Conservation (phyloP, 2,888 invertebrate genomes). For the Pristionchus japonicus region DNA sequence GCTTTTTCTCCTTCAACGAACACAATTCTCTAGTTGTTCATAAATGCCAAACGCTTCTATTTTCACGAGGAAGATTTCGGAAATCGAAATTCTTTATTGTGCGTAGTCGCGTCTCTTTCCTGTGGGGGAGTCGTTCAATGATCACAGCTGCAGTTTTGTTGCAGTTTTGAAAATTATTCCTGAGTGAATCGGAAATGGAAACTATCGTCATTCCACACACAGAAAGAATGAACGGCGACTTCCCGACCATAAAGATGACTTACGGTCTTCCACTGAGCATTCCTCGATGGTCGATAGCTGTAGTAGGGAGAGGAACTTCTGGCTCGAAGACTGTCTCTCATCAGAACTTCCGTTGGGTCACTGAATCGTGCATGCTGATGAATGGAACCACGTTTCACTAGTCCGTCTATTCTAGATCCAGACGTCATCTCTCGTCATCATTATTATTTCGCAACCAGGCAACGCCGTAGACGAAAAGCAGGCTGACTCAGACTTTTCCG, state of each 20-base stretch:
- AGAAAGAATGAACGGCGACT: too few species aligned
- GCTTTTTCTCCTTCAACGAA: neutral
- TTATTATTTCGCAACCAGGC: neutral
- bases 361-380: too few species aligned
- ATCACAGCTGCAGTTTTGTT: neutral
- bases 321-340: neutral
- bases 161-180: neutral
- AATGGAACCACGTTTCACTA: neutral
- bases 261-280: slow-evolving; percentile 6
- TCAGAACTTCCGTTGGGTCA: slow-evolving; percentile 21
- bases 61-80: neutral
- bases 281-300: slow-evolving; percentile 25
- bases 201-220: neutral
- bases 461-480: neutral
- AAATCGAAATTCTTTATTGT: neutral
- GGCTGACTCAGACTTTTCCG: too few species aligned
- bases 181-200: neutral
- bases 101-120: neutral
- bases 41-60: neutral
- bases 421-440: neutral
- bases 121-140: neutral
- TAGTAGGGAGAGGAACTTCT: neutral
- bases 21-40: neutral
- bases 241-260: too few species aligned
- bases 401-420: neutral